Evolutionary conservation across 2,888 invertebrate genomes (phyloP), one percentile per base, ranked within the genome.

Genomic region (Diplolepis rosae): DNA sequence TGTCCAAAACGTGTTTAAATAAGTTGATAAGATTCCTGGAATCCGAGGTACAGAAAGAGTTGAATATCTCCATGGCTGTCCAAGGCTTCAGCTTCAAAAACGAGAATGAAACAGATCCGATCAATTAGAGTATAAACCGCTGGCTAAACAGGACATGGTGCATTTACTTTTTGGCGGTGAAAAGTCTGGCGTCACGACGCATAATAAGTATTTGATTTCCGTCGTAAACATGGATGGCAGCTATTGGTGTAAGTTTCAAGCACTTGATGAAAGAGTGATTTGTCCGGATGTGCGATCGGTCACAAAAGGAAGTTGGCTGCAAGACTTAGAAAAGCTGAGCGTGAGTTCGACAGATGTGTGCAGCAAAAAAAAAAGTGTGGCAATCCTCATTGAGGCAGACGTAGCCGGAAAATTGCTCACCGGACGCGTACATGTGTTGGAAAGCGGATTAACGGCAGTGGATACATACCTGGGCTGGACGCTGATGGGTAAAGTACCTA

Each of bases 341-440:
- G 70, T 75, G 28, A n/a, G 56, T 9, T 15, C 71, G 11, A 69
- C 71, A 2, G 71, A 70, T 32, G 24, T 69, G 6, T 42, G 11
- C 9, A 48, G 48, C 9, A 27, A 50, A n/a, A 28, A 32, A 54
- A 69, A 70, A 18, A 35, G 72, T 1, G 76, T 83, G 9, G 70
- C 76, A 15, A 54, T 82, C 6, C 71, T 80, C 5, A 79, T 82
- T 11, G 82, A 79, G 7, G 78, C 80, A 4, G 82, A 81, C 73
- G 61, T 79, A 28, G 74, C 73, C 2, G 81, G 80, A 9, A 79
- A 79, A 74, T 48, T 83, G 27, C 52, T 76, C 9, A 80, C 69
- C n/a, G 5, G 68, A 11, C 18, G 15, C 18, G n/a, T n/a, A n/a
- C 18, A 48, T 35, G 27, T n/a, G 5, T 69, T 82, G 11, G 1